Evolutionary conservation across 2,113 vertebrate species (phyloP).

Genomic region (Rhea americana): DNA sequence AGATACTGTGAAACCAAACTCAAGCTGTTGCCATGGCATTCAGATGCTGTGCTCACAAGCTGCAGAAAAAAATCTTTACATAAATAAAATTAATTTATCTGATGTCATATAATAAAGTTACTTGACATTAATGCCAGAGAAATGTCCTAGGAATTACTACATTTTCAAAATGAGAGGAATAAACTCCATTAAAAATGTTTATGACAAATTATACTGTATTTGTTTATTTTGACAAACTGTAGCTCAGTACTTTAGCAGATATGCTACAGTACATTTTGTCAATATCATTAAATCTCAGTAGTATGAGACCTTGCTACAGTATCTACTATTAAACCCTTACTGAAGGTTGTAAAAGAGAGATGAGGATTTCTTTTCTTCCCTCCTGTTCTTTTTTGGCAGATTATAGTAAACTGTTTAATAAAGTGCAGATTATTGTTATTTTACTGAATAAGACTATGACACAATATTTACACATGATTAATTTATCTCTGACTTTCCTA

Average conservation of each 20-base stretch:
- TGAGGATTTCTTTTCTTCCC: background rate
- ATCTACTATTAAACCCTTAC: background rate
- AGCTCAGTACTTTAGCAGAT: slow-evolving; percentile 15
- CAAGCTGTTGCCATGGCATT: background rate
- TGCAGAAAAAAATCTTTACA: background rate
- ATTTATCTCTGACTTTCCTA: background rate
- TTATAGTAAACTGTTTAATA: background rate
- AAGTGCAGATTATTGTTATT: slow-evolving; percentile 9
- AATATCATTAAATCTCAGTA: background rate
- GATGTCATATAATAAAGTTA: background rate
- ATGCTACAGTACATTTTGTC: background rate
- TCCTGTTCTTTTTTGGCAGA: background rate
- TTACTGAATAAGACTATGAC: background rate
- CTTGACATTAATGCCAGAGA: background rate
- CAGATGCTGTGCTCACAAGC: background rate
- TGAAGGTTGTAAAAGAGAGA: background rate
- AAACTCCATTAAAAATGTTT: background rate
- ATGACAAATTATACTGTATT: background rate
- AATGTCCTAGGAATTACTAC: background rate
- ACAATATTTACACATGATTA: slow-evolving; percentile 13
- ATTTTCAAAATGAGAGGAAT: slow-evolving; percentile 30
- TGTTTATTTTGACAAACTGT: background rate
- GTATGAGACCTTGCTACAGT: background rate
- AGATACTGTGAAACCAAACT: background rate
- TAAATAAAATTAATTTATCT: slow-evolving; percentile 12